Base-by-base conservation (phyloP, 1,140 invertebrate species). In the Drosophila virilis region DNA sequence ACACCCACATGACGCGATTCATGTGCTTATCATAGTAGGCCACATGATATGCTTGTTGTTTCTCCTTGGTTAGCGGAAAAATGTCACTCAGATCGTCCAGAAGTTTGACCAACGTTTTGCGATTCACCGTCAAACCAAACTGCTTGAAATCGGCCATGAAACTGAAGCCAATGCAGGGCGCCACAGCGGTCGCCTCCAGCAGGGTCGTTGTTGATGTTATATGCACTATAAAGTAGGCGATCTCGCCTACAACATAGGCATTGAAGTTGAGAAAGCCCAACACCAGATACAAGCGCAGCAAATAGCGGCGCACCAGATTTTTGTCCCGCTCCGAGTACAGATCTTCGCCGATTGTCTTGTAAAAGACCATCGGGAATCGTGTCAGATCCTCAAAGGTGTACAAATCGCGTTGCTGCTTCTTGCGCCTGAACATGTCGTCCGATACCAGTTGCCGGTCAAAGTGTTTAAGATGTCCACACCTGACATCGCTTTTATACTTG, bases 101-200 rank as follows among this genome's bases (percentile, higher is more conserved):
- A 6, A 90, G 35, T 10, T 68, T 68, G 1, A 85, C 68, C 40
- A 90, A 22, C 0, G 45, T 48, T 0, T 22, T 42, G 0, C 73
- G 54, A 46, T 90, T 90, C n/a, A 86, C 69, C 8, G 81, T 85
- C 54, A 90, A 1, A 0, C 85, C 80, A 2, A 90, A 79, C 38
- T 90, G 81, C 75, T 90, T 90, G 28, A 86, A 90, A 32, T 90
- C 85, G n/a, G 85, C 72, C 85, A 90, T 89, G 35, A 90, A 89
- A 28, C 81, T 81, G 52, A 90, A 90, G 38, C 85, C 85, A 28
- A 90, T 90, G 48, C 86, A 90, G 0, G 85, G 86, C 0, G 80
- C 85, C 22, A 90, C 85, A 0, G 86, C 85, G 0, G 85, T 90
- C 2, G 85, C 85, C 62, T 85, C 85, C 68, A 90, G 38, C 7